A percentile compares a stretch with the other conserved stretches of the same genome.
phyloP scores from a whole-genome alignment of 2,888 invertebrate genomes.

The Yponomeuta sedellus region DNA sequence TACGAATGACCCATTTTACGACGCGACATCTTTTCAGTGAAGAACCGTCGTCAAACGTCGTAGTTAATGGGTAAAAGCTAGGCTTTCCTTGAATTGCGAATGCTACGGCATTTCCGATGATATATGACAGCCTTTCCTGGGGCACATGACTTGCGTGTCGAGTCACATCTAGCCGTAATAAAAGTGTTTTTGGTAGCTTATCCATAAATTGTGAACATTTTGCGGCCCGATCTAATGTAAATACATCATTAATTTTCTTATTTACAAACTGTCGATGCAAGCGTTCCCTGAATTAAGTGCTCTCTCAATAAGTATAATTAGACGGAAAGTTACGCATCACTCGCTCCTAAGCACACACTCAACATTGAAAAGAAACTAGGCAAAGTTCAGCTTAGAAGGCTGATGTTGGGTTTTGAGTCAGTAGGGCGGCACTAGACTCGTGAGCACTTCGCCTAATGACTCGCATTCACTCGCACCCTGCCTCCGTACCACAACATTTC shows the following conservation, averaged over 20 bases:
- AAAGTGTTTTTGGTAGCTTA: neutral
- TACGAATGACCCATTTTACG: neutral
- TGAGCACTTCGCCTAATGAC: conserved; percentile 56
- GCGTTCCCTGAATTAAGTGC: neutral
- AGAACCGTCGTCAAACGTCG: neutral
- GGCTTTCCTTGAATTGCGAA: neutral
- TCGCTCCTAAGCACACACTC: neutral
- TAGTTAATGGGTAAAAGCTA: neutral
- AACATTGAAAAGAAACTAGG: conserved; percentile 2
- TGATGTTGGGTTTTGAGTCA: conserved; percentile 28
- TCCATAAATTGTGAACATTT: neutral
- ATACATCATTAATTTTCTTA: no score
- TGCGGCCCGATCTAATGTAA: neutral
- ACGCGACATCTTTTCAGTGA: neutral
- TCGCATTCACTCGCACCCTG: conserved; percentile 39
- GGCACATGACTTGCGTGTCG: neutral
- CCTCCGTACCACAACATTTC: conserved; percentile 18
- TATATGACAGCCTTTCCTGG: neutral
- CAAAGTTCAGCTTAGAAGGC: conserved; percentile 2
- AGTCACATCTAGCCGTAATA: neutral
- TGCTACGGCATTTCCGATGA: neutral
- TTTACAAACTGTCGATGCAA: no score
- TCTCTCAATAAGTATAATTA: neutral
- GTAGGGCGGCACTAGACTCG: conserved; percentile 35
- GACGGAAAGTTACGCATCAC: neutral